Evolutionary conservation across 2,797 vertebrate genomes (phyloP), one percentile per base, ranked within the genome.

Genomic region (Thunnus albacares): DNA sequence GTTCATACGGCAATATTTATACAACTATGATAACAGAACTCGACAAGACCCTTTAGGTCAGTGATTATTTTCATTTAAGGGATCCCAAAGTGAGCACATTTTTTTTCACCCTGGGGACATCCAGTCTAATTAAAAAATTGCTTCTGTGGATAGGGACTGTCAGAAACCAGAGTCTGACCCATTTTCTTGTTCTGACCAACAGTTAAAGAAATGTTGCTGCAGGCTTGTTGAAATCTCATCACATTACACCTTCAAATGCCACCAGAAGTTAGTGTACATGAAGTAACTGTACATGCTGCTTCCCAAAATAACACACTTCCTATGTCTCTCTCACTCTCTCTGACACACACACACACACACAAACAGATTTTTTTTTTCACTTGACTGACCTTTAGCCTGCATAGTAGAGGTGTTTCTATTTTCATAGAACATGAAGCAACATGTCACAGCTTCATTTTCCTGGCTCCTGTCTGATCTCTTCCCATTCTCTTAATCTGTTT

Each of bases 401-500:
- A 30, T 45, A 45, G 65, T 73, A 55, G 38, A 69, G 78, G 63
- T 81, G 64, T 72, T 84, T 83, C 70, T 59, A 24, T 66, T 86
- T 81, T 67, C 24, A 78, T 18, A 68, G 51, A 81, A 72, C 67
- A 81, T 63, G 51, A 73, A 65, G 33, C 49, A 58, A 66, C 72
- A 75, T 13, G 9, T 79, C 30, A 81, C 15, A 60, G 22, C 73
- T 86, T 70, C 66, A 83, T 82, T 86, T 58, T 70, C 41, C 65
- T 62, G 38, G 14, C 49, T 59, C n/a, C 47, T 22, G 59, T 70
- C 69, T 89, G 64, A 87, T 79, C 76, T 75, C 64, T 77, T 60
- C 13, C 74, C n/a, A 17, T 69, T 71, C 73, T 68, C 43, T 72
- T 66, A 84, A 89, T 87, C 74, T 78, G 26, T 70, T 64, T 68